Evolutionary conservation across 2,888 invertebrate species (phyloP), one percentile per base, ranked within the genome.

Genomic region (Idaea biselata): DNA sequence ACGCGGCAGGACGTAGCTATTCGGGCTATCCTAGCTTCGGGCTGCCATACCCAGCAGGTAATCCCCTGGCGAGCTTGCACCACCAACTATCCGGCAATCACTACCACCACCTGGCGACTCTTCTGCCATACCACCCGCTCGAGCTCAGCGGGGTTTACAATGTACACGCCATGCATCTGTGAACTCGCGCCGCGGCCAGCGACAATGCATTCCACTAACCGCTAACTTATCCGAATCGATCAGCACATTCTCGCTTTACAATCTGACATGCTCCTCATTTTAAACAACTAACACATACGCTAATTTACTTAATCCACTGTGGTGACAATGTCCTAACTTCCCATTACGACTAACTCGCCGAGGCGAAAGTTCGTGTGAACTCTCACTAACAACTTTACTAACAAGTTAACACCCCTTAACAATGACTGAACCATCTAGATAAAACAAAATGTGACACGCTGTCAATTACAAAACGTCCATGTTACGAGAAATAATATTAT

Each of bases 11-110:
- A 93, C 97, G 98, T 93, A 97, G 98, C 92, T 98, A 97, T 94
- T 97, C 97, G 94, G 97, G 97, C 94, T 98, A 98, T 95, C 97
- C 98, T 94, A 97, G 97, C 95, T 98, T 98, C 95, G 97, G 98
- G 95, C 97, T 98, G 94, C 98, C 98, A 91, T 98, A 98, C 94
- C 98, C 98, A 91, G 97, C 98, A 97, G 97, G 97, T 97, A 97
- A 97, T 95, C 91, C 95, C 93, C 94, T 95, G 93, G 94, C 94
- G 94, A 95, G 95, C 94, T 94, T 95, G 94, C 95, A 95, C 94
- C 95, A 95, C 94, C 94, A 94, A 91, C 89, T 92, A 82, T 94
- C 93, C 93, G 91, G 92, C 90, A 89, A 91, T 86, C 88, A 93
- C 93, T 94, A 93, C 93, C 94, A 93, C 90, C 95, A 93, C 92